Evolutionary conservation across 2,113 vertebrate species (phyloP), one percentile per base, ranked within the genome.

Genomic region (Dicaeum eximium): DNA sequence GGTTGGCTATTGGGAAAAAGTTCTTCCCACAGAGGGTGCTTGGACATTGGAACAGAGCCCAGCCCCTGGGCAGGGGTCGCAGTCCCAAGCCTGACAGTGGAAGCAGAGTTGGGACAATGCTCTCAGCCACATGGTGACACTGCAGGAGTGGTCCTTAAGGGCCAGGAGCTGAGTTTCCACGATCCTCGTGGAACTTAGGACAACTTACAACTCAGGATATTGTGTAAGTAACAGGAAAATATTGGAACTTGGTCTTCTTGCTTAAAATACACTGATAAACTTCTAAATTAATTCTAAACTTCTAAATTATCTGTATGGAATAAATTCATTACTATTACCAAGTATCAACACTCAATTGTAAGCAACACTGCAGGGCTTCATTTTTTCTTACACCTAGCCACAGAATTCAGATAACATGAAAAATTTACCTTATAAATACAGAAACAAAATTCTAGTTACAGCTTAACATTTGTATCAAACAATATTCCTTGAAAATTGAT

Each of bases 111-210:
- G 44, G 47, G 38, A 14, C 38, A 25, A 37, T 6, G 27, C 33
- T 9, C 56, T 20, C 38, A 45, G 27, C 3, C 56, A 9, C 38
- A 22, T 1, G 33, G 50, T 24, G n/a, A n/a, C 15, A 13, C 6
- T 40, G 9, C 2, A 38, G 48, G 9, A 33, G 11, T 1, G 8
- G 7, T 47, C 28, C 18, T 64, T 28, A 15, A 20, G 14, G 17
- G 33, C 7, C 38, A 45, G 22, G 18, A 38, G 15, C 1, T 28
- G 40, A 44, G 10, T 5, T 45, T 23, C 40, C 11, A 20, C 24
- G 15, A 13, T 6, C 12, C 24, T 19, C 4, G 0, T 23, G 57
- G 23, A 11, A 40, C 8, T 9, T n/a, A n/a, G n/a, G n/a, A n/a
- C n/a, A n/a, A n/a, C 23, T 56, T 28, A 12, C 3, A 56, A 15